Percentiles rank a stretch among this genome's conserved stretches.
phyloP scores from a whole-genome alignment of 2,797 vertebrate species.

The Notolabrus celidotus region DNA sequence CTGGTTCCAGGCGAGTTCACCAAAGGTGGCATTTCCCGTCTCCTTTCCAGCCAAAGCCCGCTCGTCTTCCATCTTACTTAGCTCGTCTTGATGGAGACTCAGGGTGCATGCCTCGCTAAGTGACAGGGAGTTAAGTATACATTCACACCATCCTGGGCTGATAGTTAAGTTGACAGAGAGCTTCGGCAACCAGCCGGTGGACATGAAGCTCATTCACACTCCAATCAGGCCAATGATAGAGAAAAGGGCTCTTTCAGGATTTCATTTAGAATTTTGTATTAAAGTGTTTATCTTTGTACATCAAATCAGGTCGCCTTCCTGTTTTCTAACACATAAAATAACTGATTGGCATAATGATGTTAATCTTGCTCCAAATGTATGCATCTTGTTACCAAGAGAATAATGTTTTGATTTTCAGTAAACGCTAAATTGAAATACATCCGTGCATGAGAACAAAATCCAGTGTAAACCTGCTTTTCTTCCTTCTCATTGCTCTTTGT shows the following conservation, averaged over 20 bases:
- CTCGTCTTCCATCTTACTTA: slow-evolving; percentile 88
- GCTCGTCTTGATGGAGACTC: slow-evolving; percentile 83
- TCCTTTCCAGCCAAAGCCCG: slow-evolving; percentile 76
- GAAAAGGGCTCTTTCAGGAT: slow-evolving; percentile 58
- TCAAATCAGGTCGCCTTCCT: slow-evolving; percentile 7
- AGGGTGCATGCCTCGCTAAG: slow-evolving; percentile 84
- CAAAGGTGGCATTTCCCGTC: slow-evolving; percentile 84
- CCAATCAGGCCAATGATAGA: slow-evolving; percentile 81
- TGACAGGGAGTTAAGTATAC: slow-evolving; percentile 88
- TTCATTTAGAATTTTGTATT: slow-evolving; percentile 59
- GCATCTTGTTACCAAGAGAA: neutral
- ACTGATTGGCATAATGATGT: slow-evolving; percentile 15
- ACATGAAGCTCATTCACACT: slow-evolving; percentile 77
- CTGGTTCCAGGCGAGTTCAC: slow-evolving; percentile 79
- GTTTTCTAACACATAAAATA: slow-evolving; percentile 13
- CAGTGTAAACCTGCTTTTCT: slow-evolving; percentile 58
- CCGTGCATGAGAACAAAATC: slow-evolving; percentile 39
- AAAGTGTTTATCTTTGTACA: slow-evolving; percentile 42
- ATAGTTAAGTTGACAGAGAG: slow-evolving; percentile 85
- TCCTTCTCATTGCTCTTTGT: slow-evolving; percentile 76
- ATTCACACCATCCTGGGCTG: slow-evolving; percentile 82
- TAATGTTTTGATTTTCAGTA: neutral
- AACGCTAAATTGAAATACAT: slow-evolving; percentile 25
- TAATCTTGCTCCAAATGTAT: neutral
- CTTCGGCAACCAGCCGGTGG: slow-evolving; percentile 77